These are phyloP conservation scores for Ptychadena robeensis DNA, from an alignment of 2,797 vertebrate species.

Conservation along the genomic window DNA sequence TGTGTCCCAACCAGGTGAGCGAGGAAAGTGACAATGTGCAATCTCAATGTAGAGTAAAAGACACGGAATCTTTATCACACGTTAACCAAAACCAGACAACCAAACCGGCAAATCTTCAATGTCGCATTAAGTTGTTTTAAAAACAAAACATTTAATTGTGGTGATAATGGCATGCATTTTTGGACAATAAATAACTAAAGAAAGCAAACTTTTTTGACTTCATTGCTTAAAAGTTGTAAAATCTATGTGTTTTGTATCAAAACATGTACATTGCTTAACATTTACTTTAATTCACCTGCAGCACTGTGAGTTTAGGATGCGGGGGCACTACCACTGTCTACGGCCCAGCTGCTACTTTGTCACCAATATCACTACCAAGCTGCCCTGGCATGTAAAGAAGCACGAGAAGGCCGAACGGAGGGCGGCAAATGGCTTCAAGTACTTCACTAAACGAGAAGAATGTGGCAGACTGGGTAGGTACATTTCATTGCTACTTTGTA, in stretches of 20 bases:
- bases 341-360: conserved; percentile 93
- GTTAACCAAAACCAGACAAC: not conserved
- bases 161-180: too few relatives aligned
- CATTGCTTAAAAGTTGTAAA: too few relatives aligned
- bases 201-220: too few relatives aligned
- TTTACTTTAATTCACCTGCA: conserved; percentile 63
- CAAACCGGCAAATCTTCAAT: too few relatives aligned
- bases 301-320: conserved; percentile 98
- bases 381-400: conserved; percentile 98
- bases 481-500: not conserved
- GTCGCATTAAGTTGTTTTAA: too few relatives aligned
- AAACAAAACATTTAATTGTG: too few relatives aligned
- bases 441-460: conserved; percentile 97
- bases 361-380: conserved; percentile 99
- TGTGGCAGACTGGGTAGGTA: conserved; percentile 91
- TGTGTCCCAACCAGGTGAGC: conserved; percentile 98
- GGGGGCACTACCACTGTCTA: conserved; percentile 98
- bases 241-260: not conserved
- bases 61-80: too few relatives aligned
- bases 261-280: too few relatives aligned
- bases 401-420: conserved; percentile 97
- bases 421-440: conserved; percentile 97
- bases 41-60: not conserved
- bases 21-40: not conserved
- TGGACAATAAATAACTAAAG: too few relatives aligned